These are phyloP conservation scores for Apamea anceps DNA, from an alignment of 2,888 invertebrate genomes.

Conservation along the genomic window DNA sequence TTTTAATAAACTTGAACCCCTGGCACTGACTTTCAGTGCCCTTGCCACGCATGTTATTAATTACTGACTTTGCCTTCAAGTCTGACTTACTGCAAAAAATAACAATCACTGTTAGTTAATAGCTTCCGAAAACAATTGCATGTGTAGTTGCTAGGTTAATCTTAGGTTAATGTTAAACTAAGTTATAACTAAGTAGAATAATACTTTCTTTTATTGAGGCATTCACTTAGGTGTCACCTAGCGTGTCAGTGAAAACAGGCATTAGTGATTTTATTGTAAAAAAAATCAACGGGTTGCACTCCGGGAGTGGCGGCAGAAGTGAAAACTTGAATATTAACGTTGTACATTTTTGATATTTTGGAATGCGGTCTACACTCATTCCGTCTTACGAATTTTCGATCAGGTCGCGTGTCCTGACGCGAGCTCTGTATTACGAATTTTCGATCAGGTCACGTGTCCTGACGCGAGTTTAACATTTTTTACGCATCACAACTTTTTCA, in stretches of 20 bases:
- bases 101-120: conserved; percentile 27
- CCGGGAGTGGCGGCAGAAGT: no score
- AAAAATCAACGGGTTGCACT: no score
- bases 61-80: conserved; percentile 47
- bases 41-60: conserved; percentile 53
- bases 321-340: no score
- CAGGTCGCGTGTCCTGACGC: no score
- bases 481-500: no score
- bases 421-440: no score
- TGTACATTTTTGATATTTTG: no score
- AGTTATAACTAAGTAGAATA: neutral
- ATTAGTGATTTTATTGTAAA: neutral
- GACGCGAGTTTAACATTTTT: no score
- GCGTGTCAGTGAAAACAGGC: no score
- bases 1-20: conserved; percentile 45
- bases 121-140: conserved; percentile 48
- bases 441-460: no score
- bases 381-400: no score
- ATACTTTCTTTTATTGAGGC: neutral
- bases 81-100: conserved; percentile 19
- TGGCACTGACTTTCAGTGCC: conserved; percentile 36
- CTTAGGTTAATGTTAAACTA: neutral
- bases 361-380: no score
- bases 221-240: neutral
- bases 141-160: neutral